Evolutionary conservation across 2,888 invertebrate genomes (phyloP), one percentile per base, ranked within the genome.

Genomic region (Eristalis pertinax): DNA sequence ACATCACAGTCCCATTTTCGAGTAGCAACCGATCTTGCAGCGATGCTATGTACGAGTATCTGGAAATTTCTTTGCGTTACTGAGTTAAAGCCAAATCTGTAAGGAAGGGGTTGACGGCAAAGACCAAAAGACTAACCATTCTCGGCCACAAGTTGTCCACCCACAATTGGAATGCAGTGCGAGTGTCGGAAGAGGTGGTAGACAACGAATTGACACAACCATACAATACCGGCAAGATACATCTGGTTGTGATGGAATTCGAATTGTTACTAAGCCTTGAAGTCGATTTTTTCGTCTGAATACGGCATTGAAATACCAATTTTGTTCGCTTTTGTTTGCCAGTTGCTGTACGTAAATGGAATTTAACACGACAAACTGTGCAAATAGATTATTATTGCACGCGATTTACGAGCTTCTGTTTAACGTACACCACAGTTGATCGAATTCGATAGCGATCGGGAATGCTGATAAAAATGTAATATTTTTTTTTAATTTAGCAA

Each of bases 21-120:
- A 50, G 38, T 29, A 35, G 19, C 5, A 74, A 11, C 0, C 89
- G 87, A 77, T 92, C 91, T 89, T 93, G 92, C 77, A 93, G 76
- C 5, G 93, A 93, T 29, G 92, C 92, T 90, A 92, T 91, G 68
- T 89, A 93, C 3, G 92, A 91, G 88, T 92, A 93, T 77, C 90
- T 91, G 8, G 84, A 77, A 22, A 80, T 24, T 56, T 88, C 90
- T 89, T 78, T 70, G 68, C 43, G 26, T 82, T 78, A 78, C 72
- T 65, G 32, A 68, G 62, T 43, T 38, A 24, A 43, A 5, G 77
- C 29, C 56, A 7, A 15, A 38, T 35, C 22, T 56, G 58, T 43
- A 24, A 7, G 26, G 24, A 26, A 32, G 32, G 32, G 1, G 7
- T 8, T 32, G 32, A 32, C 0, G 32, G 8, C 1, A 24, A 24